A percentile compares a stretch with the other conserved stretches of the same genome.
Conservation (phyloP, 2,113 vertebrate species). For the Sceloporus tristichus region DNA sequence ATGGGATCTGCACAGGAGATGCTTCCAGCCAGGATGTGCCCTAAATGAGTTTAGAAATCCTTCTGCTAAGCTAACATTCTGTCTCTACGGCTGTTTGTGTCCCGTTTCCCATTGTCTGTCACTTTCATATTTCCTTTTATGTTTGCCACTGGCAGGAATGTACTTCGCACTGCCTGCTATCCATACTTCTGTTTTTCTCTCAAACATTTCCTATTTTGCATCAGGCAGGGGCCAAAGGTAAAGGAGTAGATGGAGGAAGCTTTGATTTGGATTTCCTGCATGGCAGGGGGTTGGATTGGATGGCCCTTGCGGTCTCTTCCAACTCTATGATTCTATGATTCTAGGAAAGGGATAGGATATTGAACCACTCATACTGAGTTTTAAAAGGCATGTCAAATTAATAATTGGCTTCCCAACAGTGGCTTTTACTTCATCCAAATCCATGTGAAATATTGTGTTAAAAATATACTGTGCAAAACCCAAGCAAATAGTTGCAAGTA, state of each 20-base stretch:
- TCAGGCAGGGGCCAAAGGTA: neutral
- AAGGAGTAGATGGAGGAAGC: neutral
- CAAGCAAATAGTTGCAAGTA: neutral
- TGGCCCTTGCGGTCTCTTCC: too few species aligned
- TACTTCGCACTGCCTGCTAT: neutral
- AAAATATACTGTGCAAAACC: neutral
- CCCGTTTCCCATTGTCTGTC: neutral
- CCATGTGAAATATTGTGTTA: neutral
- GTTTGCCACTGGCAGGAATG: neutral
- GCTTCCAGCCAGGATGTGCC: neutral
- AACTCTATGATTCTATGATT: too few species aligned
- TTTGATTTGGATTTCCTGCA: too few species aligned
- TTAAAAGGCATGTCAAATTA: neutral
- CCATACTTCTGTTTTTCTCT: neutral
- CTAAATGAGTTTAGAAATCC: neutral
- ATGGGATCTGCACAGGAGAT: neutral
- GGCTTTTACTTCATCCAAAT: neutral
- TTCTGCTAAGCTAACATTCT: constrained; percentile 1
- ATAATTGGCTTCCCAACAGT: neutral
- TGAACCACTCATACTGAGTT: neutral
- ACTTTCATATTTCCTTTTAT: neutral
- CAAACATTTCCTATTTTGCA: neutral
- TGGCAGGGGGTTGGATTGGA: too few species aligned
- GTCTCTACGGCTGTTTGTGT: neutral
- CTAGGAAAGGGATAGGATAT: neutral